Evolutionary conservation across 2,797 vertebrate genomes (phyloP), one percentile per base, ranked within the genome.

Genomic region (Urosaurus nigricauda): DNA sequence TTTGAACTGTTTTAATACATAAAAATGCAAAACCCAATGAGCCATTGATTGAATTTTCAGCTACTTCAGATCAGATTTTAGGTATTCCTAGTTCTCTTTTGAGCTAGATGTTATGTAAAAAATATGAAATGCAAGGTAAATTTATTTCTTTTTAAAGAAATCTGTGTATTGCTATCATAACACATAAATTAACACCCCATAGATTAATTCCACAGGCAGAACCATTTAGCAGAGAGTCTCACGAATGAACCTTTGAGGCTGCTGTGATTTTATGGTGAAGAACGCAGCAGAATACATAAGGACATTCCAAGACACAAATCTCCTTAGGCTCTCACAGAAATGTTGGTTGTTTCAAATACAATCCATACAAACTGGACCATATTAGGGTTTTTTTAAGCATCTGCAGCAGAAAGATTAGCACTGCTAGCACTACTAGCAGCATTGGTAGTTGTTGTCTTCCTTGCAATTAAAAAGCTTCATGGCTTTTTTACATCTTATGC

Each of bases 1-100:
- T 92, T 92, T 91, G 94, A 97, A 96, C 94, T 96, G 96, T 95
- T 92, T 94, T 97, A 92, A 90, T 93, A 43, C 93, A 95, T 95
- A 88, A 89, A 92, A 1, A 53, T 93, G 93, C 78, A 84, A 91
- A 94, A 75, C 19, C 87, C 91, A 90, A 95, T 91, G 86, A 95
- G 95, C 92, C 91, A 95, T 97, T 96, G 96, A 96, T 96, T 95
- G 94, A 87, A 92, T 94, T 93, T 93, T 93, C 65, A 87, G 90
- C 90, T 94, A 94, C 89, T 89, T 95, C 94, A 96, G 95, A 95
- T 92, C 79, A 94, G 90, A 89, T 85, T 71, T 94, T 91, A 87
- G 2, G 5, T 90, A 58, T 91, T 95, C 86, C 81, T 90, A 73
- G 86, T 91, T 83, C 29, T 83, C 14, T 92, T 93, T 58, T 93